A percentile compares a stretch with the other conserved stretches of the same genome.
These are phyloP conservation scores for Amazona vittata DNA, from an alignment of 2,113 vertebrate genomes.

Conservation along the genomic window DNA sequence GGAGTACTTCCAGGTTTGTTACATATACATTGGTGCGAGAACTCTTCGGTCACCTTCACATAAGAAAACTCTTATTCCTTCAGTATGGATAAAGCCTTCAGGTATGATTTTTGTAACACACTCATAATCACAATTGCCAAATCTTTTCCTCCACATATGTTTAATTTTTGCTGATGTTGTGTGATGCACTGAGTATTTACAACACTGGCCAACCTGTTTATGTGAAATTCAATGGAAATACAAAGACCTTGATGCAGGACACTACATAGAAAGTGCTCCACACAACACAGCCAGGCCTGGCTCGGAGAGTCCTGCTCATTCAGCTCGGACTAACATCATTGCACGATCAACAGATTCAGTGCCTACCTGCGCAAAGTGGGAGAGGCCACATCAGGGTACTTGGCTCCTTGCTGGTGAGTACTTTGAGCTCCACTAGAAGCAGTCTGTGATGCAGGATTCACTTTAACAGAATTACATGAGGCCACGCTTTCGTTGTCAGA, in stretches of 20 bases:
- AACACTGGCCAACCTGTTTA: background rate
- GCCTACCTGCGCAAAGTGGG: constrained; percentile 93
- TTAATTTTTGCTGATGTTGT: background rate
- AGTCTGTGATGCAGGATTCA: constrained; percentile 78
- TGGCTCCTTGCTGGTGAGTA: constrained; percentile 85
- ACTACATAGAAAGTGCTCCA: background rate
- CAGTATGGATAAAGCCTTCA: background rate
- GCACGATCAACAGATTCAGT: background rate
- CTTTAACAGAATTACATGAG: constrained; percentile 85
- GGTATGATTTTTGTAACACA: background rate
- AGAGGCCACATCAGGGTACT: constrained; percentile 92
- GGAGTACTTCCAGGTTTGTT: background rate
- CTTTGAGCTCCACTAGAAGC: constrained; percentile 79
- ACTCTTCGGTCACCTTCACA: background rate
- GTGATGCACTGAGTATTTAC: background rate
- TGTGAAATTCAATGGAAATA: background rate
- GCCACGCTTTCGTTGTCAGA: constrained; percentile 85
- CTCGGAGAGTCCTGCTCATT: background rate
- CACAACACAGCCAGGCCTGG: background rate
- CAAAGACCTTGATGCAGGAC: background rate
- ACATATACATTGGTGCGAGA: background rate
- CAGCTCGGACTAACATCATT: background rate
- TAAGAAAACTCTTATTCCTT: background rate
- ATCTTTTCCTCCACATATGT: background rate
- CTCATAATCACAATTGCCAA: background rate